Evolutionary conservation across 1,140 invertebrate species (phyloP).

Genomic region (Andrena cerasifolii): DNA sequence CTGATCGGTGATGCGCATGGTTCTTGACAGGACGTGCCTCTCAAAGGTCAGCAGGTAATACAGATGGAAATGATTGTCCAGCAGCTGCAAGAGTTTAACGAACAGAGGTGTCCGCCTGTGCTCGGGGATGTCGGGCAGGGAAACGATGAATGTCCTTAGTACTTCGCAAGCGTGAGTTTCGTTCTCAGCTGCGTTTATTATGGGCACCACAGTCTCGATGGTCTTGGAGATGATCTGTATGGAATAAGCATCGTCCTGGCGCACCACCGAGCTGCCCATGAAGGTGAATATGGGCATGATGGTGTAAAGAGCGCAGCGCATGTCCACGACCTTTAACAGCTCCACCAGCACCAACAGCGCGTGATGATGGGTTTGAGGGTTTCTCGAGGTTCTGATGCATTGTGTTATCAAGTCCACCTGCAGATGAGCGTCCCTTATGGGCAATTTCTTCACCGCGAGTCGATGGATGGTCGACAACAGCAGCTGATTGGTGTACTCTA

Average conservation of each 20-base stretch:
- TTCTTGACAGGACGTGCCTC: constrained; percentile 83
- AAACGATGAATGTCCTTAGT: constrained; percentile 94
- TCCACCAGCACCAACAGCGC: constrained; percentile 89
- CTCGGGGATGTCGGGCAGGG: constrained; percentile 93
- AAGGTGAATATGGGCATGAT: constrained; percentile 98
- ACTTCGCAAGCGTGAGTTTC: constrained; percentile 84
- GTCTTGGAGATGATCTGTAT: constrained; percentile 96
- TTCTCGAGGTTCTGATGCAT: constrained; percentile 93
- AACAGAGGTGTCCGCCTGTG: constrained; percentile 93
- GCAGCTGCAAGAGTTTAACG: constrained; percentile 88
- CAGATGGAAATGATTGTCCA: constrained; percentile 90
- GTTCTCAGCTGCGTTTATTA: constrained; percentile 85
- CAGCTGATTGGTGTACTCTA: constrained; percentile 95
- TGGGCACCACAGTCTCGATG: constrained; percentile 94
- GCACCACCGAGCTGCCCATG: constrained; percentile 94
- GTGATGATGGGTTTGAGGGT: constrained; percentile 97
- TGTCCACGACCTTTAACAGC: constrained; percentile 84
- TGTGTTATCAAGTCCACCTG: constrained; percentile 93
- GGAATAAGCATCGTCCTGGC: constrained; percentile 96
- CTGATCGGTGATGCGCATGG: constrained; percentile 67
- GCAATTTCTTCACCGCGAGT: constrained; percentile 81
- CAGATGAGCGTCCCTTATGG: constrained; percentile 84
- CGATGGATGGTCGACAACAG: constrained; percentile 90
- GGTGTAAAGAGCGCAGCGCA: constrained; percentile 93
- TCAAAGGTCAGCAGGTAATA: constrained; percentile 89